Base-by-base conservation (phyloP, 1,140 invertebrate genomes). In the Drosophila lowei region DNA sequence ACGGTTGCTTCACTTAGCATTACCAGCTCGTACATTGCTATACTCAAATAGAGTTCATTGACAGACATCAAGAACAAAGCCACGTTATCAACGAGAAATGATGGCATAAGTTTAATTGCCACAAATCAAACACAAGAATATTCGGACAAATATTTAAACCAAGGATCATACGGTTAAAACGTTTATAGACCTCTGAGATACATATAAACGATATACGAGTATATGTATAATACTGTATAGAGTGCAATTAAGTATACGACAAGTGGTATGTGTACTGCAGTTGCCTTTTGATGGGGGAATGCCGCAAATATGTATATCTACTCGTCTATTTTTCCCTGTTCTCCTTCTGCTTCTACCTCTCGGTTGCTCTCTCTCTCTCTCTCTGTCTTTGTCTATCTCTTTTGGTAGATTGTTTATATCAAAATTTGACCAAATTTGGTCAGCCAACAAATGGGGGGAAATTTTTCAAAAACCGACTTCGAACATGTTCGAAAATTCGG, bases 401-500 rank as follows among this genome's bases (percentile, higher is more conserved):
- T 38, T 38, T 38, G 34, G 43, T 68, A 48, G 34, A 13, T 71
- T 86, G 73, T 85, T 85, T 74, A 81, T 70, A 71, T 64, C 56
- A 81, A 38, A 38, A 88, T 86, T 86, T 86, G 77, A 77, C 81
- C 81, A 86, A 86, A 86, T 86, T 86, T 86, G 81, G 81, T 77
- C 74, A 81, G 81, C 68, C 53, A 52, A 42, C 11, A 13, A 38
- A 38, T 38, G 11, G 34, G 46, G 48, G 23, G 9, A 52, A 61
- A 47, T 56, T 55, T 79, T 76, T 68, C 41, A 86, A 88, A 77
- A 80, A 56, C 55, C 41, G 59, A 50, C 48, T 70, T 56, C 21
- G 53, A 66, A 76, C 61, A 59, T 76, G 57, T 72, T 67, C 55
- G 76, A 77, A 48, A 75, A 44, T 47, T 44, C 61, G 34, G 46